Percentiles rank a stretch among this genome's conserved stretches.
Conservation (phyloP, 1,140 invertebrate genomes). For the Drosophila sucinea region DNA sequence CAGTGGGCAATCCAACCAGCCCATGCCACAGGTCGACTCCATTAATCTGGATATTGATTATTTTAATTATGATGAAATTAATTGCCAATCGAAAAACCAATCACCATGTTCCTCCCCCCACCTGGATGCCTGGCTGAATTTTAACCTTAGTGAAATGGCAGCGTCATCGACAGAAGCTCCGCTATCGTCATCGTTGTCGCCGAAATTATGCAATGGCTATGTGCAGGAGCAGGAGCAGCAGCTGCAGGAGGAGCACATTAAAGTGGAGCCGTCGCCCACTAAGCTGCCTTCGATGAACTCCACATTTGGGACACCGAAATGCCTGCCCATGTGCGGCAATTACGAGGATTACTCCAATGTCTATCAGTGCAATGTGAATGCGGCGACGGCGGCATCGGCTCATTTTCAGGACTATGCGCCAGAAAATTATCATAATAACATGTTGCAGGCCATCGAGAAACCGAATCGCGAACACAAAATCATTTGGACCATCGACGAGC, state of each 20-base stretch:
- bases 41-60: slow-evolving; percentile 80
- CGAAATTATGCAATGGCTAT: slow-evolving; percentile 64
- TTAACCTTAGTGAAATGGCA: slow-evolving; percentile 66
- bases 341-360: slow-evolving; percentile 65
- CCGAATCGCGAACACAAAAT: slow-evolving; percentile 78
- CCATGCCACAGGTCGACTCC: slow-evolving; percentile 27
- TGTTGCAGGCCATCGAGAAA: slow-evolving; percentile 62
- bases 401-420: slow-evolving; percentile 42
- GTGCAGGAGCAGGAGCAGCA: slow-evolving; percentile 34
- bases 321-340: slow-evolving; percentile 59
- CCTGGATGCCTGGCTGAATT: slow-evolving; percentile 81
- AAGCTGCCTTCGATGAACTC: slow-evolving; percentile 78
- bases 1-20: slow-evolving; percentile 46
- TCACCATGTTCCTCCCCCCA: slow-evolving; percentile 82
- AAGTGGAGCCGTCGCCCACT: slow-evolving; percentile 43
- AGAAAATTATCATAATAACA: slow-evolving; percentile 71
- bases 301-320: slow-evolving; percentile 79
- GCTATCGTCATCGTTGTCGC: slow-evolving; percentile 32
- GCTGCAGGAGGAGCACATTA: slow-evolving; percentile 34
- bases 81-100: slow-evolving; percentile 83
- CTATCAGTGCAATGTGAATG: slow-evolving; percentile 33
- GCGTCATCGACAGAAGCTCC: slow-evolving; percentile 6
- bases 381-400: background rate
- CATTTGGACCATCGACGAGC: slow-evolving; percentile 79
- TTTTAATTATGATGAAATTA: slow-evolving; percentile 83